Base-by-base conservation (phyloP, 2,797 vertebrate genomes). In the Clarias fuscus region DNA sequence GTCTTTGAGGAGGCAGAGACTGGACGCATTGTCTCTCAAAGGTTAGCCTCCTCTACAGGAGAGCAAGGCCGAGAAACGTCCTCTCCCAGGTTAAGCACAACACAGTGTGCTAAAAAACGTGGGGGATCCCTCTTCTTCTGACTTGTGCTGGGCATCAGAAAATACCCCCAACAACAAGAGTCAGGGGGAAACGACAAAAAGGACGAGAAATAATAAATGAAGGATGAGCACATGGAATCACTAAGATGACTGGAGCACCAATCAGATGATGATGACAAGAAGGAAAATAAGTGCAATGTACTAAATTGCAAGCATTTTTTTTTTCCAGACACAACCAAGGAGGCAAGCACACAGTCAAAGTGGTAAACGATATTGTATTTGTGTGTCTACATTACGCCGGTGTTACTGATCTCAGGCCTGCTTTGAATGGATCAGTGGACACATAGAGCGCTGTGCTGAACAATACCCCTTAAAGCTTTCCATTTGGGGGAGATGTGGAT, bases 11-110 rank as follows among this genome's bases (percentile, higher is more conserved):
- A 91, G 91, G 14, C 85, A 95, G 94, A 95, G 96, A 96, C 91
- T 96, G 94, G 94, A 84, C 87, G 91, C 93, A 95, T 96, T 96
- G 95, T 96, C 92, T 94, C 92, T 89, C 93, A 96, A 96, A 96
- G 95, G 95, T 96, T 95, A 95, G 91, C 92, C 92, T 93, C 92
- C 93, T 90, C 90, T 91, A 93, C 91, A 91, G 90, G 91, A 87
- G 90, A 90, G 92, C 91, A 88, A 91, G 92, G 90, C 86, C 48
- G 82, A 84, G 86, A 88, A 90, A 92, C 85, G 86, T 93, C 94
- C 94, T 95, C 94, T 93, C 93, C 90, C 64, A 91, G 95, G 95
- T 96, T 95, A 96, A 95, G 94, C 93, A 94, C 94, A 95, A 94
- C 92, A 92, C 80, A 86, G 92, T 87, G 77, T 65, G 64, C 33